These are phyloP conservation scores for Acleris holmiana DNA, from an alignment of 2,888 invertebrate species.

Conservation along the genomic window DNA sequence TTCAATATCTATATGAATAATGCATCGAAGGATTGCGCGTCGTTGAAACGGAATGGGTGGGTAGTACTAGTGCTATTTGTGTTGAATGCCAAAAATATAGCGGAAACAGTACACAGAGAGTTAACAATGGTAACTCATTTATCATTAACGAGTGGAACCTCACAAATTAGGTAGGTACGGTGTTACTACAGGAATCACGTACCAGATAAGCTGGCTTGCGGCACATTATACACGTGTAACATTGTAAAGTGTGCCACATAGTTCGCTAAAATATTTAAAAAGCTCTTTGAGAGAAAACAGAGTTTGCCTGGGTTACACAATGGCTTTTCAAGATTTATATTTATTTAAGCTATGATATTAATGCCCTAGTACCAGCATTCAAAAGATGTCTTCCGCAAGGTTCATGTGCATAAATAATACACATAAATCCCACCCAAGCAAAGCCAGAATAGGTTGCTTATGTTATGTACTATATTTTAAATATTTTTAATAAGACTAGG, in stretches of 20 bases:
- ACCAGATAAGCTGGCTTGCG: constrained; percentile 5
- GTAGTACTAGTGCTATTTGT: background rate
- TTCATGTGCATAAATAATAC: no score
- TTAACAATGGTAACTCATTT: constrained; percentile 10
- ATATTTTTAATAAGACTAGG: no score
- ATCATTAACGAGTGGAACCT: constrained; percentile 9
- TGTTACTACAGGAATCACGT: constrained; percentile 9
- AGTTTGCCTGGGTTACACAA: no score
- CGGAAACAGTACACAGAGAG: background rate
- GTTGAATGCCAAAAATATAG: background rate
- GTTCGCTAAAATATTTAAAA: background rate
- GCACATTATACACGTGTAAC: background rate
- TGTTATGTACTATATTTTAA: no score
- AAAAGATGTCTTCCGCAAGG: no score
- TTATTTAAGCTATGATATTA: no score
- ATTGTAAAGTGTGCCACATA: constrained; percentile 3
- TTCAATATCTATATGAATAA: constrained; percentile 1
- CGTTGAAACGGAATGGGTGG: background rate
- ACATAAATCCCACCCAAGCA: no score
- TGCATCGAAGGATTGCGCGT: background rate
- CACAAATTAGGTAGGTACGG: constrained; percentile 11
- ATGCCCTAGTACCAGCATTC: no score
- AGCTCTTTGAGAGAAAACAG: no score
- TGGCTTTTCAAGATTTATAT: no score
- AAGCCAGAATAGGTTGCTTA: no score